Conservation (phyloP, 2,797 vertebrate species). For the Argya squamiceps region DNA sequence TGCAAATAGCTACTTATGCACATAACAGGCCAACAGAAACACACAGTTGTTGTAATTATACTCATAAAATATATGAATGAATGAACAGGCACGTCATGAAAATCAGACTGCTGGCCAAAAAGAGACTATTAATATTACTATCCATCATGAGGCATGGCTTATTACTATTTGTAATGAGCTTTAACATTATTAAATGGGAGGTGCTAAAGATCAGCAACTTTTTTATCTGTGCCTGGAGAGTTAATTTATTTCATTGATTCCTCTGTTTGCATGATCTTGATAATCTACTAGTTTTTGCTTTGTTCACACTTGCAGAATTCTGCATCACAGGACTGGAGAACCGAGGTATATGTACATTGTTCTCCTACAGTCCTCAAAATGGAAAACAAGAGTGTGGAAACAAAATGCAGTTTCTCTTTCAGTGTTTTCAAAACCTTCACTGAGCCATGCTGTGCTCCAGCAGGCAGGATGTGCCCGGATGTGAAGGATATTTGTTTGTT, state of each 20-base stretch:
- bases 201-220: background rate
- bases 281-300: background rate
- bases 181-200: slow-evolving; percentile 14
- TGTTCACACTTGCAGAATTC: background rate
- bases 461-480: background rate
- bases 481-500: background rate
- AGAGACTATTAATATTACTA: background rate
- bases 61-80: slow-evolving; percentile 26
- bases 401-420: background rate
- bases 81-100: slow-evolving; percentile 12
- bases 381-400: background rate
- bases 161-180: slow-evolving; percentile 8
- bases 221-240: background rate
- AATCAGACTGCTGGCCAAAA: background rate
- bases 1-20: slow-evolving; percentile 46
- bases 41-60: slow-evolving; percentile 37
- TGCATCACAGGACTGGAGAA: background rate
- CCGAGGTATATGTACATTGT: rapidly evolving
- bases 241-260: background rate
- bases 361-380: background rate
- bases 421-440: background rate
- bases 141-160: background rate
- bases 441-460: rapidly evolving
- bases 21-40: slow-evolving; percentile 10
- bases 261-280: background rate